These are phyloP conservation scores for Aythya baeri DNA, from an alignment of 2,113 vertebrate species.

Conservation along the genomic window DNA sequence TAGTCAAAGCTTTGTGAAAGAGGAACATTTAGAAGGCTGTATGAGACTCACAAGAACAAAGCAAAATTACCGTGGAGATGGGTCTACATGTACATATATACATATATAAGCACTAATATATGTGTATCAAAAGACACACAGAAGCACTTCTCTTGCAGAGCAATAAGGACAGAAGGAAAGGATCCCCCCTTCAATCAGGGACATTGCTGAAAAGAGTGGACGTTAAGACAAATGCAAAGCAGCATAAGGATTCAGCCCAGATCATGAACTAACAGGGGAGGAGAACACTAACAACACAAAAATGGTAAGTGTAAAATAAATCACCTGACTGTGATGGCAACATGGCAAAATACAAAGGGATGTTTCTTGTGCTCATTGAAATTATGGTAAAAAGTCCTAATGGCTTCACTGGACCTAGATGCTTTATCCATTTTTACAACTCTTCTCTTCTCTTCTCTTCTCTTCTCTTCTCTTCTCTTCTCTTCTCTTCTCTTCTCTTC, in stretches of 20 bases:
- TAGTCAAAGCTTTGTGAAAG: constrained; percentile 25
- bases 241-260: neutral
- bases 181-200: neutral
- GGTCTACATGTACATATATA: neutral
- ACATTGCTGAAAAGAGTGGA: neutral
- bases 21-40: neutral
- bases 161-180: neutral
- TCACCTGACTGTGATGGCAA: neutral
- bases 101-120: neutral
- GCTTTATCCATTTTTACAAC: neutral
- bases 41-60: neutral
- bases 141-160: neutral
- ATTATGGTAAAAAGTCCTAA: neutral
- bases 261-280: neutral
- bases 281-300: neutral
- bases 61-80: neutral
- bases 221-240: neutral
- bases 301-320: rapidly evolving
- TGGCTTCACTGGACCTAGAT: neutral
- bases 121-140: neutral
- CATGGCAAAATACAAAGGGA: neutral
- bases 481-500: too few relatives aligned
- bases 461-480: too few relatives aligned
- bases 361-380: neutral
- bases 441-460: neutral